Evolutionary conservation across 2,113 vertebrate genomes (phyloP), one percentile per base, ranked within the genome.

Genomic region (Tamias sibiricus): DNA sequence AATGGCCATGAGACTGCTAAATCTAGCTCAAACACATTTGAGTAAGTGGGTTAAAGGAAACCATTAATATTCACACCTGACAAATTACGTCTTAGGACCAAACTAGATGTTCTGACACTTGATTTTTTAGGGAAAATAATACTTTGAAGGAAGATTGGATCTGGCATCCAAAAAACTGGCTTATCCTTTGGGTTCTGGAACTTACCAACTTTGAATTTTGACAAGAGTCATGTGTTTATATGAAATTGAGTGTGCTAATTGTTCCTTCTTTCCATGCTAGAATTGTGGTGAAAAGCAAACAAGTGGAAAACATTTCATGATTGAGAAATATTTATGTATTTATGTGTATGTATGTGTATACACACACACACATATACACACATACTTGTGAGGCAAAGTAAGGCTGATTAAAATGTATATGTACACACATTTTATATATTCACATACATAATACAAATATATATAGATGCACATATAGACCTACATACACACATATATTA

Each of bases 31-130:
- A 37, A 37, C 66, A 52, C 52, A 22, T 59, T 52, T 24, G 42
- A 69, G 81, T 94, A 92, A 86, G 30, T 88, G 54, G 81, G 81
- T 88, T 72, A 69, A 72, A 74, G 62, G 71, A 89, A 8, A 86
- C 8, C 10, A 28, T 95, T 87, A 77, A 91, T 54, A 84, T 68
- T 87, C 92, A 30, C 7, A 77, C 37, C 47, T 87, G 35, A 89
- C 64, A 52, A 52, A 30, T 28, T 69, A 19, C 68, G 16, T 57
- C n/a, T 88, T 90, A 52, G 64, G 90, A 79, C 49, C 32, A 84
- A 83, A 66, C 59, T 64, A 59, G 37, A 17, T 84, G 35, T 47
- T 74, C 26, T 64, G n/a, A 84, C 22, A n/a, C 8, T 76, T 74
- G 20, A 84, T 71, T 84, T 66, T 54, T 88, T 88, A 40, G 64